Conservation (phyloP, 92 coral and sea anemone species). For the Isaurus tuberculatus region DNA sequence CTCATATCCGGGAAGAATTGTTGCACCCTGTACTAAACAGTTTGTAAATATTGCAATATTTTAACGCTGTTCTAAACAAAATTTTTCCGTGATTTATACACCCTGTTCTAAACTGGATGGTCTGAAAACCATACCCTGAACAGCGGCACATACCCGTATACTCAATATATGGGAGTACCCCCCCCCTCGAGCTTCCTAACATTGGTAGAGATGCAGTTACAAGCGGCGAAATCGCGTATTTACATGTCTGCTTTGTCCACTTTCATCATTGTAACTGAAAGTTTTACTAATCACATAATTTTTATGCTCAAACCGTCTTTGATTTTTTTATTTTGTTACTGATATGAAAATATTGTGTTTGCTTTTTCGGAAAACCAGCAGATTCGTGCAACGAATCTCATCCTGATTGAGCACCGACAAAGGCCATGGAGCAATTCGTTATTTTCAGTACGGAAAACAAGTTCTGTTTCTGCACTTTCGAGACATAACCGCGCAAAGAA, state of each 20-base stretch:
- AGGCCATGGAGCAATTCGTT: constrained; percentile 50
- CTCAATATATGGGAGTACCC: too few relatives aligned
- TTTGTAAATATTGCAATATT: too few relatives aligned
- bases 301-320: too few relatives aligned
- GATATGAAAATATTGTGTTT: constrained; percentile 14
- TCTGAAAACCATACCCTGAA: too few relatives aligned
- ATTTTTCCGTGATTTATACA: too few relatives aligned
- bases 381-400: constrained; percentile 50
- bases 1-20: too few relatives aligned
- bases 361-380: constrained; percentile 51
- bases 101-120: too few relatives aligned
- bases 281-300: too few relatives aligned
- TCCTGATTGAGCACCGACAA: constrained; percentile 69
- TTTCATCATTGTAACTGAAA: too few relatives aligned
- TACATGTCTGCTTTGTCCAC: constrained; percentile 60
- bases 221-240: constrained; percentile 60
- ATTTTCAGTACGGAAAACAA: constrained; percentile 9
- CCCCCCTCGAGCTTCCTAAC: constrained; percentile 74
- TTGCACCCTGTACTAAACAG: too few relatives aligned
- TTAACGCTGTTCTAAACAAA: too few relatives aligned
- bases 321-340: not conserved
- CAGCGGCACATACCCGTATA: too few relatives aligned
- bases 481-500: not conserved
- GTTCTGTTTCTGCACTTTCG: not conserved
- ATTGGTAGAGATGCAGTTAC: constrained; percentile 62